Percentiles rank a stretch among this genome's conserved stretches.
Evolutionary conservation across 37 sponge, comb jelly and placozoan genomes (phyloP).

Genomic region (Lycopodina hypogea): DNA sequence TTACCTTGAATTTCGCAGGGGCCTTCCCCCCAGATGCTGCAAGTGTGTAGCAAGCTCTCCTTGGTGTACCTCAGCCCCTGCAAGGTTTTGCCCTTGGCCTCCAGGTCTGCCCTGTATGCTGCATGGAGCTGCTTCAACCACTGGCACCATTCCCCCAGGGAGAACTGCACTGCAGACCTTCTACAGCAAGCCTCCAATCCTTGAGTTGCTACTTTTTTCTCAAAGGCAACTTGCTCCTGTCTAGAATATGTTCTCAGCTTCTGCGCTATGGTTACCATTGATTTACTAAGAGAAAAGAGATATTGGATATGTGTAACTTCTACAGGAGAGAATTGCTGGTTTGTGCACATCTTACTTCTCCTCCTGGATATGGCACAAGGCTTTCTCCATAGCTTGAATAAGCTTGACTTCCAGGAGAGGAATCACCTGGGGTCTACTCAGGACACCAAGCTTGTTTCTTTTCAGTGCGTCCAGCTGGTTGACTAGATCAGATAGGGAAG

Average conservation of each 20-base stretch:
- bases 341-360: slow-evolving; percentile 30
- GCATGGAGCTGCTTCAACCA: slow-evolving; percentile 43
- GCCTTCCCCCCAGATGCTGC: slow-evolving; percentile 20
- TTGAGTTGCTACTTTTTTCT: neutral
- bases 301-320: slow-evolving; percentile 7
- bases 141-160: slow-evolving; percentile 4
- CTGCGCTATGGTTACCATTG: slow-evolving; percentile 6
- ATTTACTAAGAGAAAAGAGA: neutral
- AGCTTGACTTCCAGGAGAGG: slow-evolving; percentile 39
- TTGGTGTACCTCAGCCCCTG: slow-evolving; percentile 24
- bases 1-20: slow-evolving; percentile 2
- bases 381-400: slow-evolving; percentile 34
- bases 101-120: slow-evolving; percentile 18
- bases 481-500: slow-evolving; percentile 42
- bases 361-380: slow-evolving; percentile 1
- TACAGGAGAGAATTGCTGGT: neutral
- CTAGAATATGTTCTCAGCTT: slow-evolving; percentile 8
- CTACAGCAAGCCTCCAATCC: slow-evolving; percentile 24
- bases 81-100: slow-evolving; percentile 15
- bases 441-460: slow-evolving; percentile 32
- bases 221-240: slow-evolving; percentile 7
- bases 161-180: slow-evolving; percentile 29
- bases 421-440: slow-evolving; percentile 17
- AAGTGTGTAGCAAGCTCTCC: neutral
- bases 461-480: slow-evolving; percentile 39